Percentiles rank a stretch among this genome's conserved stretches.
Conservation (phyloP, 2,797 vertebrate species). For the Pangasius djambal region DNA sequence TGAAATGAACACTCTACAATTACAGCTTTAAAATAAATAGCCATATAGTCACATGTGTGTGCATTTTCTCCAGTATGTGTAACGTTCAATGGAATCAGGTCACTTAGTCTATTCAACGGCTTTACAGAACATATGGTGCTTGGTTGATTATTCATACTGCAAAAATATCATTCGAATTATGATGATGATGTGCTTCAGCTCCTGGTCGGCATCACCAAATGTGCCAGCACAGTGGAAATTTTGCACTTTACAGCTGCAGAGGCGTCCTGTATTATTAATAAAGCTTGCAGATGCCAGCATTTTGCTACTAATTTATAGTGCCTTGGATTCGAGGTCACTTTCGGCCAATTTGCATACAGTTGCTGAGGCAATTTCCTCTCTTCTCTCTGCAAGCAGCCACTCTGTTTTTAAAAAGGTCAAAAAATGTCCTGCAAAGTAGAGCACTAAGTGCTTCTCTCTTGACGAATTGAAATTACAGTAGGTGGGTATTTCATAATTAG, state of each 20-base stretch:
- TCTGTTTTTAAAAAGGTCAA: not conserved
- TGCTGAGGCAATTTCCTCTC: constrained; percentile 7
- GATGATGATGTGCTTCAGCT: constrained; percentile 25
- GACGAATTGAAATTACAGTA: not conserved
- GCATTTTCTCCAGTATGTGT: not conserved
- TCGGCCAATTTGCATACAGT: constrained; percentile 21
- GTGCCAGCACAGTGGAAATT: constrained; percentile 4
- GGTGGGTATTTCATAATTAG: not conserved
- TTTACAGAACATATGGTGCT: not conserved
- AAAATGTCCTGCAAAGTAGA: not conserved
- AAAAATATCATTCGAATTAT: not conserved
- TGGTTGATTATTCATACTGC: not conserved
- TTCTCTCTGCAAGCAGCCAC: constrained; percentile 6
- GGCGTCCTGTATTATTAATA: constrained; percentile 37
- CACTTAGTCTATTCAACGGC: not conserved
- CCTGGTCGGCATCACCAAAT: constrained; percentile 11
- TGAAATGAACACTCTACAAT: not conserved
- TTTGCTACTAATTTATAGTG: constrained; percentile 23
- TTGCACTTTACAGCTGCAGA: constrained; percentile 31
- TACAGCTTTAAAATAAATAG: not conserved
- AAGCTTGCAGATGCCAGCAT: constrained; percentile 18
- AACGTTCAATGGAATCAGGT: not conserved
- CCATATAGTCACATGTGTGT: not conserved
- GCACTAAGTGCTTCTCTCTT: constrained; percentile 5
- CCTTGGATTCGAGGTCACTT: constrained; percentile 11